Conservation (phyloP, 2,113 vertebrate genomes). For the Eublepharis macularius region DNA sequence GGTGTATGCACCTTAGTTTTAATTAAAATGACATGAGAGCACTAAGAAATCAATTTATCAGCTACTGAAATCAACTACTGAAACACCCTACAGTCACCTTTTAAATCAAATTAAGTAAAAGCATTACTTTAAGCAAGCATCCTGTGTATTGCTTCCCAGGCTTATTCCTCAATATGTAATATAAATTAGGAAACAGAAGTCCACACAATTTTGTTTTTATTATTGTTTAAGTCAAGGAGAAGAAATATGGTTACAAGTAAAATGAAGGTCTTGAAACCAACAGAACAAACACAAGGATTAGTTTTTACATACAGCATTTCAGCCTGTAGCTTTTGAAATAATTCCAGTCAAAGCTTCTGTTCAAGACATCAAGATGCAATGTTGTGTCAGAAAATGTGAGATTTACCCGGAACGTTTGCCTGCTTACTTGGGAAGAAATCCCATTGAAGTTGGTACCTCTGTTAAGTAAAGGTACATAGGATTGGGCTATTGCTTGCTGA, state of each 20-base stretch:
- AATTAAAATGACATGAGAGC: neutral
- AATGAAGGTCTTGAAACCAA: neutral
- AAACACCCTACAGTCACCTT: neutral
- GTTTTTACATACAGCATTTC: neutral
- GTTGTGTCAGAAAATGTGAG: neutral
- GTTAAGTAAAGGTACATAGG: neutral
- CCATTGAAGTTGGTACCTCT: neutral
- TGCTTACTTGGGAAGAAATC: neutral
- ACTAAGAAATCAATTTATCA: neutral
- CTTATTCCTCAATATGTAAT: neutral
- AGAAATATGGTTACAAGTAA: neutral
- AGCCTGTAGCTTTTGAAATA: neutral
- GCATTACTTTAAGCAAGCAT: neutral
- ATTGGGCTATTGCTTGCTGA: neutral
- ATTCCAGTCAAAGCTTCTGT: accelerated
- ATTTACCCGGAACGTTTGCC: neutral
- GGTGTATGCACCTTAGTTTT: neutral
- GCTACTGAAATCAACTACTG: too few species aligned
- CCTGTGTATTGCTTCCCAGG: neutral
- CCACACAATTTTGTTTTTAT: neutral
- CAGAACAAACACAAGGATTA: neutral
- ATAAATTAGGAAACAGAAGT: neutral
- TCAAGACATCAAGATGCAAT: neutral
- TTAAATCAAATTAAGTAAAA: neutral
- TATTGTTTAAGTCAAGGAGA: neutral